Base-by-base conservation (phyloP, 2,113 vertebrate species). In the Tautogolabrus adspersus region DNA sequence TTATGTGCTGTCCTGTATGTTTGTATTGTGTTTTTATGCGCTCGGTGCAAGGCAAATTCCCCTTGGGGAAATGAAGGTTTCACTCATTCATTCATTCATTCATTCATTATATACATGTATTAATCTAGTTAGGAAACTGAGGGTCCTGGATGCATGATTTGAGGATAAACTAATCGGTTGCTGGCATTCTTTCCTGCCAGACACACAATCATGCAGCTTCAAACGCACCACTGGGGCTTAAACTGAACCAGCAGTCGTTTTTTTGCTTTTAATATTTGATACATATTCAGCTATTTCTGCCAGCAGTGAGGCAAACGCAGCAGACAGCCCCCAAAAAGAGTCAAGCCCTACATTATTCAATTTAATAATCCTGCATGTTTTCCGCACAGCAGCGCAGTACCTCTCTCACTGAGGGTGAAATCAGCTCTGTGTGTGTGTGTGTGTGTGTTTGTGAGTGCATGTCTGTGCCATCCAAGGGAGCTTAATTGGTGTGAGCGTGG, bases 181-280 rank as follows among this genome's bases (percentile, higher is more conserved):
- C 10, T 8, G 23, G 23, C 47, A 19, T 11, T 51, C 37, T 10
- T 37, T 51, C 44, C 22, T 61, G 51, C 40, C 63, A 61, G 47
- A 44, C 56, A 34, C 16, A 67, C 40, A 26, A 55, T 70, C 51
- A 75, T 63, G 64, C 68, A 40, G 44, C 67, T 66, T 77, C 38
- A 22, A 22, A 70, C 66, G 61, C 47, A 8, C 62, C 58, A 16
- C 34, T 30, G 26, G 0, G 59, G 42, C 23, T 73, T 82, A 59
- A 67, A 66, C 44, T 58, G 10, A 52, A 66, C 38, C 67, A 51
- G 46, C 34, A 60, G 54, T 47, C 3, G 0, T 55, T 42, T 73
- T 65, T 72, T 15, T 52, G n/a, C 40, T 74, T 86, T 90, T 63
- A 90, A 91, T 91, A 91, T 90, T 92, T 89, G 38, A 91, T 85